Conservation (phyloP, 1,140 invertebrate genomes). For the Anoplophora glabripennis region DNA sequence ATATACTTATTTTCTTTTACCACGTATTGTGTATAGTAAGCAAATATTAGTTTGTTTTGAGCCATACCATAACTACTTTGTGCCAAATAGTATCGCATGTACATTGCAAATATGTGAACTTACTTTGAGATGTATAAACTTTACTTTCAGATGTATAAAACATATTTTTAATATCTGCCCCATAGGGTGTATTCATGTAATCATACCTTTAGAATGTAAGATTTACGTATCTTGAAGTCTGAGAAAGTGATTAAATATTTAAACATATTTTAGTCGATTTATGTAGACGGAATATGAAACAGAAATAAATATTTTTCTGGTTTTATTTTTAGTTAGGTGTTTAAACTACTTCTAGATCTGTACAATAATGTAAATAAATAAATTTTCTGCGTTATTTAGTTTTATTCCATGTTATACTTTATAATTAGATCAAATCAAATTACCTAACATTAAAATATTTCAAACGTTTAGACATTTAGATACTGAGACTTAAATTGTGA, state of each 20-base stretch:
- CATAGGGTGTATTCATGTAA: not conserved
- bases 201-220: not conserved
- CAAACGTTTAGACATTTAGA: too few relatives aligned
- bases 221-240: constrained; percentile 3
- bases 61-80: not conserved
- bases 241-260: not conserved
- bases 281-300: not conserved
- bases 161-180: constrained; percentile 1
- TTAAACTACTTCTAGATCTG: too few relatives aligned
- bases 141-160: not conserved
- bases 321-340: not conserved
- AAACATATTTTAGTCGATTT: not conserved
- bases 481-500: too few relatives aligned
- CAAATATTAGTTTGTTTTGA: too few relatives aligned
- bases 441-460: too few relatives aligned
- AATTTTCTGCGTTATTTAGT: not conserved
- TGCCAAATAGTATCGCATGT: not conserved
- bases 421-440: too few relatives aligned
- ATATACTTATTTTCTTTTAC: too few relatives aligned
- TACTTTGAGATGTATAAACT: not conserved
- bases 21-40: too few relatives aligned
- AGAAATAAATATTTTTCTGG: not conserved
- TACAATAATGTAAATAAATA: not conserved
- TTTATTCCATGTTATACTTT: not conserved
- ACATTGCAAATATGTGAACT: not conserved